A percentile compares a stretch with the other conserved stretches of the same genome.
Conservation (phyloP, 2,113 vertebrate species). For the Clarias macrocephalus region DNA sequence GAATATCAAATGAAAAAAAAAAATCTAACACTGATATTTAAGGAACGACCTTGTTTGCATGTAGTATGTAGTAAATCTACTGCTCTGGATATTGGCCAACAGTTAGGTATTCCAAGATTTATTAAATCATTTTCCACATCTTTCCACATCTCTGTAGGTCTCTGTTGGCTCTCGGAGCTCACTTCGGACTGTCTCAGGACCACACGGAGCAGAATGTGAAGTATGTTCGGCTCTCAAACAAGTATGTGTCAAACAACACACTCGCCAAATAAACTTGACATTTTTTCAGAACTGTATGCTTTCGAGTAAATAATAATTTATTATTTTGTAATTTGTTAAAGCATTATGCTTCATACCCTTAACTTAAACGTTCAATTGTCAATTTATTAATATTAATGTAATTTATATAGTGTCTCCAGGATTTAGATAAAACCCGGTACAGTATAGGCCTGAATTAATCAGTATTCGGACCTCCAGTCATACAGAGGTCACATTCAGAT, state of each 20-base stretch:
- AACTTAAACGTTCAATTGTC: background rate
- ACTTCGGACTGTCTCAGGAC: slow-evolving; percentile 84
- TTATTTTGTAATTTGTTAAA: background rate
- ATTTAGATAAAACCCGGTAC: background rate
- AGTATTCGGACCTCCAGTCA: background rate
- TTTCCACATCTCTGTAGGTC: slow-evolving; percentile 71
- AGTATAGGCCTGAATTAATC: background rate
- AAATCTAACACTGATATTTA: no score
- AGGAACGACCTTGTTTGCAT: no score
- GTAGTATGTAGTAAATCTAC: no score
- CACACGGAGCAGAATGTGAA: slow-evolving; percentile 82
- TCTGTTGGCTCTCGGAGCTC: slow-evolving; percentile 85
- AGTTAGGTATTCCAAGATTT: background rate
- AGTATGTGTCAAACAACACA: slow-evolving; percentile 67
- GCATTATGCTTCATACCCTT: background rate
- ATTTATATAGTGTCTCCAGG: background rate
- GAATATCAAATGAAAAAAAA: no score
- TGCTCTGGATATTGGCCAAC: background rate
- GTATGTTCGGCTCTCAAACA: slow-evolving; percentile 81
- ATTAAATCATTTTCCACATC: background rate
- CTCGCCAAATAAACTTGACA: background rate
- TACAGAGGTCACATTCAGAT: background rate
- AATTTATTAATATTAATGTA: background rate
- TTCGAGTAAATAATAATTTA: no score
- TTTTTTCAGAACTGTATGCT: no score